Evolutionary conservation across 2,113 vertebrate genomes (phyloP).

Genomic region (Mormyrus iriodes): DNA sequence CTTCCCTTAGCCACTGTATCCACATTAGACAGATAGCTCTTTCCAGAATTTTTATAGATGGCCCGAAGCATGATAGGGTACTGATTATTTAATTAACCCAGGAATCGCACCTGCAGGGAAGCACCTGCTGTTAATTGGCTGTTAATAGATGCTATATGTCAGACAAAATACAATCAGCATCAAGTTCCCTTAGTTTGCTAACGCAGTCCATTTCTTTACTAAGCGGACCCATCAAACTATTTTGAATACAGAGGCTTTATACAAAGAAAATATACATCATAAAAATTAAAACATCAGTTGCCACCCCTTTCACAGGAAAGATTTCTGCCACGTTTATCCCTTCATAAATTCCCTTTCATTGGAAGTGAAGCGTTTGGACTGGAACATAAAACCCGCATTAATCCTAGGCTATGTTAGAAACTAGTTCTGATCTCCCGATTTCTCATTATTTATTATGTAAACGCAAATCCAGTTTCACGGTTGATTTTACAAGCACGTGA

Average conservation of each 20-base stretch:
- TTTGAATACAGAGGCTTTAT: not conserved
- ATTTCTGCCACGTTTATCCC: not conserved
- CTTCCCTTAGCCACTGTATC: not conserved
- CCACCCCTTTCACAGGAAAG: not conserved
- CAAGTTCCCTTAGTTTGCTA: not conserved
- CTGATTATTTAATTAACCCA: not conserved
- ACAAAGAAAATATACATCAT: not conserved
- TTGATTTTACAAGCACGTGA: not conserved
- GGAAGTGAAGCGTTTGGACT: not conserved
- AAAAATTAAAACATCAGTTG: conserved; percentile 12
- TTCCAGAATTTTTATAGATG: not conserved
- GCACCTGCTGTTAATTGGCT: not conserved
- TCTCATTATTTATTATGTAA: not conserved
- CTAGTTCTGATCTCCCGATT: not conserved
- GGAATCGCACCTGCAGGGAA: not conserved
- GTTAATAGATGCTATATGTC: not conserved
- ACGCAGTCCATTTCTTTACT: not conserved
- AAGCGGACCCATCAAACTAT: not conserved
- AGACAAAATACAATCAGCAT: not conserved
- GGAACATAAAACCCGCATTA: not conserved
- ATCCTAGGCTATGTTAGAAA: not conserved
- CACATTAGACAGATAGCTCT: not conserved
- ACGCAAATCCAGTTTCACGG: not conserved
- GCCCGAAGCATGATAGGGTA: not conserved
- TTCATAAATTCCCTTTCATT: not conserved